Evolutionary conservation across 2,797 vertebrate species (phyloP).

Genomic region (Streptopelia turtur): DNA sequence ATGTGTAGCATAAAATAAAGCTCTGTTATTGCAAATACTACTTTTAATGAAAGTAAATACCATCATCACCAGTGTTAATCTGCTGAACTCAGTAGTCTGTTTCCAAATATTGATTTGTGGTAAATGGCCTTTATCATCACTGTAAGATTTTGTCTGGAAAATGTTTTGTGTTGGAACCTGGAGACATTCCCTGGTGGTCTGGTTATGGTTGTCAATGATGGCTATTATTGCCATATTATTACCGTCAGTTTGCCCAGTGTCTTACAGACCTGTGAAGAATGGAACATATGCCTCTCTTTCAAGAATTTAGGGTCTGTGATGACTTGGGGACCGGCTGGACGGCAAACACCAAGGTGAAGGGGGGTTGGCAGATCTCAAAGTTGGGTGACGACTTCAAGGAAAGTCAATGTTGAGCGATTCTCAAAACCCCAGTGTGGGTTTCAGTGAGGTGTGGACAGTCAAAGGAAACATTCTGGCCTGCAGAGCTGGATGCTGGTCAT

Average conservation of each 20-base stretch:
- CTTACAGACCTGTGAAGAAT: neutral
- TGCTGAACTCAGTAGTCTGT: slow-evolving; percentile 11
- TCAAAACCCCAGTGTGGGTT: neutral
- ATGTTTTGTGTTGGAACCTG: neutral
- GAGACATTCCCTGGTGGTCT: neutral
- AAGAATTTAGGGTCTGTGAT: neutral
- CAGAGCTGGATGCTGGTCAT: neutral
- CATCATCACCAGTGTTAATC: slow-evolving; percentile 6
- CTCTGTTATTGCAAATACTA: slow-evolving; percentile 44
- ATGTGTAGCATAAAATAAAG: neutral
- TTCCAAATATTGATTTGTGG: slow-evolving; percentile 61
- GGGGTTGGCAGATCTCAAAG: neutral
- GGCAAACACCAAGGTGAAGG: neutral
- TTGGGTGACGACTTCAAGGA: neutral
- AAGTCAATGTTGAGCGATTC: accelerated
- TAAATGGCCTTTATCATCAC: slow-evolving; percentile 51
- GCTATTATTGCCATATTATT: no score
- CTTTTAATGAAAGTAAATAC: slow-evolving; percentile 62
- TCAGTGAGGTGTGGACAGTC: neutral
- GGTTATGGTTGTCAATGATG: neutral
- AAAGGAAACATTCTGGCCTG: neutral
- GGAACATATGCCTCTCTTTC: neutral
- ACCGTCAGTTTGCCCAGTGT: neutral
- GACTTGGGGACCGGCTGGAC: accelerated
- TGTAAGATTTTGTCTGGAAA: slow-evolving; percentile 27